phyloP scores from a whole-genome alignment of 2,797 vertebrate species.

The Lates japonicus region DNA sequence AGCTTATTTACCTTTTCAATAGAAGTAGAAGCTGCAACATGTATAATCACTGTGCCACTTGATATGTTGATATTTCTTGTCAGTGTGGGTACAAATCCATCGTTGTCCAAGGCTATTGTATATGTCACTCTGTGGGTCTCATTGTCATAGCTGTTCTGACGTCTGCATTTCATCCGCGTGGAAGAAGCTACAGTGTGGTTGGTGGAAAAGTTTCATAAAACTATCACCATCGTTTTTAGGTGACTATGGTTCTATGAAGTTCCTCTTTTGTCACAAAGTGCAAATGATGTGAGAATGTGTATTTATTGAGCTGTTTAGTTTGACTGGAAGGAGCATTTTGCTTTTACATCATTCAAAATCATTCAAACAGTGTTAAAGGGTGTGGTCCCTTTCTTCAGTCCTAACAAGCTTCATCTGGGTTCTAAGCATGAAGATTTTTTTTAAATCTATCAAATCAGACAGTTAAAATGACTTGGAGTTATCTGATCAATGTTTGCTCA shows the following conservation, averaged over 20 bases:
- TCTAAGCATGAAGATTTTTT: conserved; percentile 33
- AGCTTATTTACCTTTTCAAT: not conserved
- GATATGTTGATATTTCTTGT: not conserved
- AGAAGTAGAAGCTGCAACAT: not conserved
- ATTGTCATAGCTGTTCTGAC: not conserved
- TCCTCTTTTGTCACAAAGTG: not conserved
- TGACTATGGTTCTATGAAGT: not conserved
- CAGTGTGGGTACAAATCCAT: not conserved
- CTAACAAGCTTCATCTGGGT: conserved; percentile 33
- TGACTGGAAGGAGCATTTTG: not conserved
- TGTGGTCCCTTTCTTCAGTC: not conserved
- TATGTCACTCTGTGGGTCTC: not conserved
- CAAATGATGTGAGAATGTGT: not conserved
- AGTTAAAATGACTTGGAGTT: conserved; percentile 42
- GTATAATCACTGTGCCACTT: not conserved
- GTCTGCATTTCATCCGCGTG: not conserved
- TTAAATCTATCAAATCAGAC: conserved; percentile 13
- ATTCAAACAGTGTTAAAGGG: not conserved
- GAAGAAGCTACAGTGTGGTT: not conserved
- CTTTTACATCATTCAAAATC: not conserved
- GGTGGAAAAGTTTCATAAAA: not conserved
- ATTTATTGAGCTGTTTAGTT: not conserved
- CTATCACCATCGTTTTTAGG: not conserved
- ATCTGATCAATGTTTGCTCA: conserved; percentile 61
- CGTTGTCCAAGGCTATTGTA: not conserved